Evolutionary conservation across 2,888 invertebrate genomes (phyloP), one percentile per base, ranked within the genome.

Genomic region (Myopa testacea): DNA sequence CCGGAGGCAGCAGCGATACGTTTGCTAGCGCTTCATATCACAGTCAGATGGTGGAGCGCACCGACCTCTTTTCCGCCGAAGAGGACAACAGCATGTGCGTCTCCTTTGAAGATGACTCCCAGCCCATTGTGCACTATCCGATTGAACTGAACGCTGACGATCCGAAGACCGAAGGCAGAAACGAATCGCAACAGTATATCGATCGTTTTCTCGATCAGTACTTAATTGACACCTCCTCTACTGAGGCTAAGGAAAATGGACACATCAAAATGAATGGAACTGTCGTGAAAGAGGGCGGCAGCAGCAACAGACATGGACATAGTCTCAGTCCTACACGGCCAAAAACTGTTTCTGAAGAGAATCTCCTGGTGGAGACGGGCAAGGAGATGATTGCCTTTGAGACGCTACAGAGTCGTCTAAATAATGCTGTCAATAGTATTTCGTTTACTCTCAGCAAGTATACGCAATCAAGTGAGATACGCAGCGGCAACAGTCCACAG

Each of bases 371-470:
- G 8, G 88, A 89, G 63, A 85, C 86, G 0, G 86, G 88, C 2
- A 87, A 87, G 1, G 89, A 89, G 68, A 84, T 87, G 3, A 82
- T 89, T 65, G 87, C 87, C 0, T 82, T 88, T 14, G 87, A 88
- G 55, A 85, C 87, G 63, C 80, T 89, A 75, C 89, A 88, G 52
- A 85, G 84, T n/a, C 91, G 91, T 78, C 90, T 92, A 81, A 91
- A 91, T 77, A 91, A 92, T 87, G 92, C 92, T 6, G 92, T 92
- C 84, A 92, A 91, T 7, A 92, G 92, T 45, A 91, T 93, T 89
- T 91, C 92, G 16, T 91, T 91, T 4, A 90, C 91, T 4, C 84
- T 92, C 6, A 91, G 91, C 58, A 91, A 91, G 83, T 91, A 92
- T 82, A 92, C 92, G 0, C 91, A 87, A 78, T 89, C 88, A 38